Evolutionary conservation across 2,888 invertebrate genomes (phyloP), one percentile per base, ranked within the genome.

Genomic region (Drosophila incognita): DNA sequence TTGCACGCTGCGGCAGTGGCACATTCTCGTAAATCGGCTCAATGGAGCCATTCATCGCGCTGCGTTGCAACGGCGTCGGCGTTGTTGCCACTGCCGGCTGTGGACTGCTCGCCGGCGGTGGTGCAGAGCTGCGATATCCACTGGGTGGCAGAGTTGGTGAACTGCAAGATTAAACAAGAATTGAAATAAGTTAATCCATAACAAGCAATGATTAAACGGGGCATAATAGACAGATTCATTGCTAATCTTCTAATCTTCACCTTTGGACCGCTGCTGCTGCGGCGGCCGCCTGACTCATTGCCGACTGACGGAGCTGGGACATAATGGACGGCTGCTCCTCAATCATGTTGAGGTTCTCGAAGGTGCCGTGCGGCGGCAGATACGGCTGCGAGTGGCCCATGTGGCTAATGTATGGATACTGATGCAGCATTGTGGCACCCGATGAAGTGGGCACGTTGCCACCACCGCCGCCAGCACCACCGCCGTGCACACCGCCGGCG

Each of bases 1-100:
- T 83, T 6, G 89, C 82, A 7, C 92, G 87, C 36, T 92, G 78
- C 21, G 81, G 81, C 70, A 70, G 90, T 0, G 96, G 96, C 10
- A 97, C 96, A 91, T 97, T 97, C 89, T 97, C 97, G 91, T 97
- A 97, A 75, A 97, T 97, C 1, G 97, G 97, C 89, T 97, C 97
- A 18, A 95, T 95, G 74, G 76, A 95, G 93, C 80, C 95, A 76
- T 87, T 95, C 93, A 92, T 90, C 4, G 90, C 85, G 57, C 90
- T 94, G 27, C 94, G 89, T 90, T 94, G 93, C 38, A 92, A 36
- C 0, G 90, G 83, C 84, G 93, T 80, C 7, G 85, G 81, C 5
- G 87, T 81, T 33, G 64, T 70, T 46, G 81, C 71, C 46, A 27
- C 74, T 42, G 46, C 94, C 94, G 68, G 95, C 92, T 4, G 96